Evolutionary conservation across 2,888 invertebrate species (phyloP), one percentile per base, ranked within the genome.

Genomic region (Drosophila borborema): DNA sequence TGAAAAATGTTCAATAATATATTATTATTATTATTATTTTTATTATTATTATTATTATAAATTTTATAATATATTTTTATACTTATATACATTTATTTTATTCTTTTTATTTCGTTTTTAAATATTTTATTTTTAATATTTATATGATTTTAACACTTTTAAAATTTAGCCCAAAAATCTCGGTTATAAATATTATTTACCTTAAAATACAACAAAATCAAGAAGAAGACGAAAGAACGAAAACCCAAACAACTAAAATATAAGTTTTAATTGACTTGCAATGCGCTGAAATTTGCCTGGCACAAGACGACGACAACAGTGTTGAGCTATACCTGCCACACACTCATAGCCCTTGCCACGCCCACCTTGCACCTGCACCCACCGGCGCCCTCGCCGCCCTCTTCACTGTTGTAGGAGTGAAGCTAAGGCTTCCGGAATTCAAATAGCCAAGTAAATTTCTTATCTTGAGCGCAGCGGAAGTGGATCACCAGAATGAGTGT

Each of bases 221-320:
- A 49, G n/a, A 18, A 49, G 49, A n/a, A 28, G 38, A 40, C 40
- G 16, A 41, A 41, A 6, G 28, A 6, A 41, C 31, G 28, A 53
- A 55, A 61, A 49, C 34, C 41, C 28, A 64, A 54, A 56, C 45
- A 34, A 51, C 46, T 38, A 36, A 46, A 68, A 76, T 58, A 74
- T 45, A 84, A 86, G 71, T 77, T 86, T 86, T 84, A 85, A 86
- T 85, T 85, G 85, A 85, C 84, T 85, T 82, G 79, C 79, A 64
- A 64, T 66, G 74, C 54, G 78, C 41, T 66, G 64, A 53, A 75
- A 69, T 70, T 71, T 31, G 49, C 34, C 28, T 12, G 36, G 9
- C 9, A 23, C 23, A 18, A 34, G 49, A 6, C 51, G 18, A 18
- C 36, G 20, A n/a, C 9, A 6, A 6, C 23, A 38, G 23, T 48